Evolutionary conservation across 2,113 vertebrate genomes (phyloP), one percentile per base, ranked within the genome.

Genomic region (Vidua chalybeata): DNA sequence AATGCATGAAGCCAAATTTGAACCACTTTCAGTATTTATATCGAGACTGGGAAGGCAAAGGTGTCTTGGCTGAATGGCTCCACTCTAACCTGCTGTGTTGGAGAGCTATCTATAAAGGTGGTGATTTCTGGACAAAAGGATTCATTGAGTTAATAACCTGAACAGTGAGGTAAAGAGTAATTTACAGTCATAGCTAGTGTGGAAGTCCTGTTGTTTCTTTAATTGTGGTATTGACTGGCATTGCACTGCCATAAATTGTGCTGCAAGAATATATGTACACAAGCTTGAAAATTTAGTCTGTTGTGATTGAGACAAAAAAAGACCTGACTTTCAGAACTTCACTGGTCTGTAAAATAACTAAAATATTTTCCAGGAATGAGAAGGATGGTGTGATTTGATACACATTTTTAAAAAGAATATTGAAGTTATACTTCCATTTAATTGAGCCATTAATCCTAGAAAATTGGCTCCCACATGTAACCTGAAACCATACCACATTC

Each of bases 391-490:
- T 55, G 78, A 92, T 94, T 76, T 93, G 91, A 87, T 78, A 93
- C 84, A 85, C 49, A 39, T 83, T 96, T 96, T 62, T 19, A 61
- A 93, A 89, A 75, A 95, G 51, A 94, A 92, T 85, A 91, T 90
- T 91, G 94, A 59, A 96, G 87, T 77, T 90, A 84, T 86, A 72
- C 45, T 93, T 96, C 76, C 56, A 94, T 77, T 94, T 95, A 93
- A 94, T 97, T 96, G 97, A 96, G 75, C 84, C 75, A 96, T 96
- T 97, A 97, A 96, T 95, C 77, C 80, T 90, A 87, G 83, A 92
- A 94, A 96, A 97, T 69, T 87, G 90, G 82, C 52, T 97, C n/a
- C 74, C 90, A 54, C 59, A 39, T 10, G 31, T 92, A 94, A 90
- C 90, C 83, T 76, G 86, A 95, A 96, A 93, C 94, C n/a, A 55